phyloP scores from a whole-genome alignment of 1,140 invertebrate species.

The Coelopa frigida region DNA sequence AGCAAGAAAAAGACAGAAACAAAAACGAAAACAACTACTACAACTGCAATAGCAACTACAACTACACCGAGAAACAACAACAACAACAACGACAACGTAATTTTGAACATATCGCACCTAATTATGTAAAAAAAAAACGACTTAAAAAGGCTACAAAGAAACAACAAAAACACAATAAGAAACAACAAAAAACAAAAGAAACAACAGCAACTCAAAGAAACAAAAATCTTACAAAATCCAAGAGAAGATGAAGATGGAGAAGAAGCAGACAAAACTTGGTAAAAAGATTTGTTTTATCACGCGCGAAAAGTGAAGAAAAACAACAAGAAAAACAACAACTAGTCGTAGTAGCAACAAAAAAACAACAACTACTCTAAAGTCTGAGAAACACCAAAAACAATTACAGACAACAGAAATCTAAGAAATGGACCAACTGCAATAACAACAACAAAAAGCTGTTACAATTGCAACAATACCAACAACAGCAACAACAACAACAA shows the following conservation, averaged over 20 bases:
- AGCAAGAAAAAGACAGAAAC: too few relatives aligned
- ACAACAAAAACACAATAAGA: too few relatives aligned
- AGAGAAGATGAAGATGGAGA: neutral
- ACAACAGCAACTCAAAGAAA: neutral
- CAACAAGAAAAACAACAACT: neutral
- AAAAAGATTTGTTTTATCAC: neutral
- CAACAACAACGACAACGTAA: too few relatives aligned
- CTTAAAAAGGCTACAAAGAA: too few relatives aligned
- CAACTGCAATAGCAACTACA: too few relatives aligned
- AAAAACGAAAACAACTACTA: too few relatives aligned
- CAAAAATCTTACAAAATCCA: neutral
- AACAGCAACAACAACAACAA: constrained; percentile 16
- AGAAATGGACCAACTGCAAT: neutral
- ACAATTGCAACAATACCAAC: constrained; percentile 6
- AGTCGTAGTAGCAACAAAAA: neutral
- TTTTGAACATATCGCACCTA: neutral
- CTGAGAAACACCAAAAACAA: neutral
- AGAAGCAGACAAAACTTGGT: neutral
- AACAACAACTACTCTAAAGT: neutral
- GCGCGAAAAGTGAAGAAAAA: neutral
- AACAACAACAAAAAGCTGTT: neutral
- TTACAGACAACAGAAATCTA: neutral
- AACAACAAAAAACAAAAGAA: neutral
- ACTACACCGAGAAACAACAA: too few relatives aligned
- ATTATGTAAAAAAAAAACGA: neutral